Evolutionary conservation across 2,888 invertebrate genomes (phyloP).

Genomic region (Oligia strigilis): DNA sequence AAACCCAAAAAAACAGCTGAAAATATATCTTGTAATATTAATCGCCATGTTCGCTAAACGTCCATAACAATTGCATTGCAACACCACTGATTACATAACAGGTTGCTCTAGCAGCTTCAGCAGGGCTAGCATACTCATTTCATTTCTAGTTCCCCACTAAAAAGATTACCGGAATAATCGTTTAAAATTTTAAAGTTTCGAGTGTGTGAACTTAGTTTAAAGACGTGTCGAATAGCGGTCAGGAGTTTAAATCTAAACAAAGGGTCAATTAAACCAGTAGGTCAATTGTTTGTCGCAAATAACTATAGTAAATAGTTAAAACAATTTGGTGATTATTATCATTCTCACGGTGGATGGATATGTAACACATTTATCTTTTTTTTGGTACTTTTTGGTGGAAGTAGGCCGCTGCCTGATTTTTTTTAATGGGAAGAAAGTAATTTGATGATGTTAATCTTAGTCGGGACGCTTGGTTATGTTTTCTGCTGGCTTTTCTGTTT

Average conservation of each 20-base stretch:
- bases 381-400: slow-evolving; percentile 9
- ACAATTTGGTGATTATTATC: slow-evolving; percentile 60
- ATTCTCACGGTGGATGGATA: slow-evolving; percentile 62
- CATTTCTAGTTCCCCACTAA: slow-evolving; percentile 3
- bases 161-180: slow-evolving; percentile 51
- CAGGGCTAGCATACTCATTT: too few relatives aligned
- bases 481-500: neutral
- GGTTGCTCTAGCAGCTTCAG: neutral
- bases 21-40: neutral
- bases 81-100: slow-evolving; percentile 3
- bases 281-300: slow-evolving; percentile 56
- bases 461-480: neutral
- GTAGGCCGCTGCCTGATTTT: slow-evolving; percentile 16
- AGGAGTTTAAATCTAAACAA: slow-evolving; percentile 54
- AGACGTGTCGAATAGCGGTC: slow-evolving; percentile 50
- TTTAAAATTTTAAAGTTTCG: slow-evolving; percentile 25
- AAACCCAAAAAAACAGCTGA: neutral
- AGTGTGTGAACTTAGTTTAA: slow-evolving; percentile 55
- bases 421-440: slow-evolving; percentile 37
- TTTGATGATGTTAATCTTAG: slow-evolving; percentile 28
- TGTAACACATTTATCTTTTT: slow-evolving; percentile 44
- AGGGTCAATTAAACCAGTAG: slow-evolving; percentile 59
- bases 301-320: slow-evolving; percentile 50
- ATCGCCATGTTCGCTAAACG: neutral
- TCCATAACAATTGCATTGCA: neutral